Evolutionary conservation across 2,797 vertebrate genomes (phyloP).

Genomic region (Yasuhikotakia modesta): DNA sequence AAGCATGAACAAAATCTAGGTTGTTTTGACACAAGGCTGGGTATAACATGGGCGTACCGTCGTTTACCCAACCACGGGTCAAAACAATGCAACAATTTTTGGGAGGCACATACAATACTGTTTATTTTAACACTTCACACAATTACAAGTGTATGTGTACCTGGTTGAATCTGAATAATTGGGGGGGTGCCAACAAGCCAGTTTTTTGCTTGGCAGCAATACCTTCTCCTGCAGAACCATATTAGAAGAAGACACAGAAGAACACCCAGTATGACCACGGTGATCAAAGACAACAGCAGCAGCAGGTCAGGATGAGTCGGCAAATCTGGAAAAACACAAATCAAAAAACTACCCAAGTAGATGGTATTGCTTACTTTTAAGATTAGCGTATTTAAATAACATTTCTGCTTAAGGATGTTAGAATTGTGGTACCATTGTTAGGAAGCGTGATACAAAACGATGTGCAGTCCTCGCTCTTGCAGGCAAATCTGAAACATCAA

Average conservation of each 20-base stretch:
- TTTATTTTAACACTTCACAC: neutral
- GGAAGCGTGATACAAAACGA: slow-evolving; percentile 26
- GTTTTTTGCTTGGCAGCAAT: neutral
- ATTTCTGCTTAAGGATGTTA: slow-evolving; percentile 6
- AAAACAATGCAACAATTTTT: too few species aligned
- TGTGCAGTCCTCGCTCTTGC: slow-evolving; percentile 42
- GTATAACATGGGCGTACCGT: too few species aligned
- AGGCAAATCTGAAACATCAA: slow-evolving; percentile 33
- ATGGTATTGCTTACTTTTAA: neutral
- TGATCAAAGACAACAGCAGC: slow-evolving; percentile 23
- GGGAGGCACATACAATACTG: neutral
- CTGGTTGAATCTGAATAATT: slow-evolving; percentile 28
- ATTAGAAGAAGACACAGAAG: slow-evolving; percentile 20
- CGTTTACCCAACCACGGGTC: too few species aligned
- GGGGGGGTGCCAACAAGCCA: neutral
- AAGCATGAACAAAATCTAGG: neutral
- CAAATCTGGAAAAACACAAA: neutral
- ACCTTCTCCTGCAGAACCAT: slow-evolving; percentile 10
- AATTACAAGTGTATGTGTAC: slow-evolving; percentile 30
- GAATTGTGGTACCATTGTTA: slow-evolving; percentile 29
- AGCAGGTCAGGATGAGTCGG: neutral
- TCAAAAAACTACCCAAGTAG: neutral
- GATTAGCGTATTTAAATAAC: neutral
- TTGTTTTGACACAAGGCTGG: too few species aligned
- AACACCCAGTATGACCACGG: slow-evolving; percentile 23